Conservation (phyloP, 1,140 invertebrate species). For the Ptiloglossa arizonensis region DNA sequence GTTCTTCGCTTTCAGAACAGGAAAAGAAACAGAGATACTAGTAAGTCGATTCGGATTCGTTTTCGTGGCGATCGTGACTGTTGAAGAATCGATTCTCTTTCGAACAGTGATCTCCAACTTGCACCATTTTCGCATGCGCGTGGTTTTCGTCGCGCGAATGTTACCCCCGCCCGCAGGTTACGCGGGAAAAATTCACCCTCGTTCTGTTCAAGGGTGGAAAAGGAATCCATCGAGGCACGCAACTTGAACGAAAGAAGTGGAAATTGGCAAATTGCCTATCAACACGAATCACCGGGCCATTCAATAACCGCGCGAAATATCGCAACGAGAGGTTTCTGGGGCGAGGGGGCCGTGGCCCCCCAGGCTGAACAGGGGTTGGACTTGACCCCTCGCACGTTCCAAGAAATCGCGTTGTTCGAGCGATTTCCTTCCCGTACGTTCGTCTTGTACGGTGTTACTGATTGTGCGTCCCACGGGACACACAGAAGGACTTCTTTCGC, state of each 20-base stretch:
- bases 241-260: slow-evolving; percentile 23
- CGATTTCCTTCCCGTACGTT: slow-evolving; percentile 23
- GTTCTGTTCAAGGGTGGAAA: background rate
- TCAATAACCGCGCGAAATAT: slow-evolving; percentile 66
- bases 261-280: slow-evolving; percentile 70
- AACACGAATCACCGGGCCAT: slow-evolving; percentile 62
- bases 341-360: slow-evolving; percentile 14
- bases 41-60: too few species aligned
- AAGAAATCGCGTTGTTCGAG: slow-evolving; percentile 51
- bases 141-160: background rate
- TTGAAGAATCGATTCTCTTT: background rate
- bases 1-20: too few species aligned
- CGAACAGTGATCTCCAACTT: background rate
- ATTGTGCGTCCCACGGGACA: slow-evolving; percentile 18
- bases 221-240: background rate
- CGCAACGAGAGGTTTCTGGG: slow-evolving; percentile 30
- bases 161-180: background rate
- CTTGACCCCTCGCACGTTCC: slow-evolving; percentile 8
- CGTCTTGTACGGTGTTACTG: background rate
- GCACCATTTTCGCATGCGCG: background rate
- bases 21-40: too few species aligned
- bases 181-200: background rate
- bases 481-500: background rate
- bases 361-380: background rate
- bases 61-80: background rate